Conservation (phyloP, 2,797 vertebrate species). For the Spatula versicolor region DNA sequence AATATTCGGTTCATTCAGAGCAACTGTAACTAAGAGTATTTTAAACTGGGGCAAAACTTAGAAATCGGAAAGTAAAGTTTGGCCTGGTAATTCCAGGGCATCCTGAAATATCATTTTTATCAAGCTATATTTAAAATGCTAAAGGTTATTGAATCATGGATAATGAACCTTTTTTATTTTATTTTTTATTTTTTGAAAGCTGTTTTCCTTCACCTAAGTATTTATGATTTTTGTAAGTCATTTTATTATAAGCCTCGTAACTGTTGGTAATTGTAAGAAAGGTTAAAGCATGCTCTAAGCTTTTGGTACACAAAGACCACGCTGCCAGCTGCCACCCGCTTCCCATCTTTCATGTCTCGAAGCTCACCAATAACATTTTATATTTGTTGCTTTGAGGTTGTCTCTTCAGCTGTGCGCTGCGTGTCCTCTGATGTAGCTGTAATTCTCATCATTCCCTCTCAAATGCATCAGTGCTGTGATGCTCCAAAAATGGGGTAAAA, state of each 20-base stretch:
- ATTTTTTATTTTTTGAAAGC: neutral
- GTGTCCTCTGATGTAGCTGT: neutral
- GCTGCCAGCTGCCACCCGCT: neutral
- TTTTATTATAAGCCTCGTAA: neutral
- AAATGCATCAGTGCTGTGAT: neutral
- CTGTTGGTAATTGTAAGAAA: neutral
- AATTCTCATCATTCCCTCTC: neutral
- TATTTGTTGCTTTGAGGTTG: neutral
- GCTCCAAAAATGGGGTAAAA: neutral
- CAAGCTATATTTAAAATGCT: neutral
- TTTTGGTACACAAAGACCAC: neutral
- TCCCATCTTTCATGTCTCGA: neutral
- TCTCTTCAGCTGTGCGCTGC: neutral
- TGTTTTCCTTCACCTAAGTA: neutral
- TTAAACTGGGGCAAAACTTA: slow-evolving; percentile 38
- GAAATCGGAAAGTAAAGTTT: slow-evolving; percentile 31
- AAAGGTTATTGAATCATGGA: neutral
- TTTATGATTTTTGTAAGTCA: neutral
- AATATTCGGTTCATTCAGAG: slow-evolving; percentile 74
- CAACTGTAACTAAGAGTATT: slow-evolving; percentile 61
- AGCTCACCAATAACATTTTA: neutral
- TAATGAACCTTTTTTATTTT: no score
- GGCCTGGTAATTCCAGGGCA: neutral
- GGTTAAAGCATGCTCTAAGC: neutral
- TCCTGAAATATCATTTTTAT: neutral